phyloP scores from a whole-genome alignment of 2,113 vertebrate species.

The Bubalus kerabau region DNA sequence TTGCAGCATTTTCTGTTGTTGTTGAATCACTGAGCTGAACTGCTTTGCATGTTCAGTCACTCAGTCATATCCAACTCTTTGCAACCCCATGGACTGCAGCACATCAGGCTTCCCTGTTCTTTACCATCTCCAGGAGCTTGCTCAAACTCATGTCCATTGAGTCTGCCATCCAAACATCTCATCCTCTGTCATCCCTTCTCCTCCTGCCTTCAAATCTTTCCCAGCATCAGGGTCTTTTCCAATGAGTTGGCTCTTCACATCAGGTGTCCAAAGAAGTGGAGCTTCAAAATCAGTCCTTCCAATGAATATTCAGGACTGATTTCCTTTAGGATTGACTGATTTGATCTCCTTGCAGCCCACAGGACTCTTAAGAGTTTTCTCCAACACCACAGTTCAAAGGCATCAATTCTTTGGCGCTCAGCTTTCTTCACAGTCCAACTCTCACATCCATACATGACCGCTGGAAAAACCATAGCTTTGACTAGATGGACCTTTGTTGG shows the following conservation, averaged over 20 bases:
- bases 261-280: not conserved
- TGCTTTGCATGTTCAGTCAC: not conserved
- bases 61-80: not conserved
- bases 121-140: not conserved
- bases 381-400: not conserved
- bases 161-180: not conserved
- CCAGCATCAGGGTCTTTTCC: not conserved
- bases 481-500: fast-evolving
- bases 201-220: not conserved
- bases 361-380: not conserved
- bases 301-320: not conserved
- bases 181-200: not conserved
- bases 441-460: not conserved
- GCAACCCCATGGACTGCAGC: not conserved
- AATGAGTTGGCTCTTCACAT: not conserved
- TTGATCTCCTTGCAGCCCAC: not conserved
- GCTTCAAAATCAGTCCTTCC: not conserved
- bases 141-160: not conserved
- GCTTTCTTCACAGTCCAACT: not conserved
- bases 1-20: not conserved
- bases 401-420: not conserved
- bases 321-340: not conserved
- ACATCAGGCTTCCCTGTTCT: not conserved
- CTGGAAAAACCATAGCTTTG: not conserved
- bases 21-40: not conserved